A percentile compares a stretch with the other conserved stretches of the same genome.
These are phyloP conservation scores for Buathra laborator DNA, from an alignment of 2,888 invertebrate species.

Conservation along the genomic window DNA sequence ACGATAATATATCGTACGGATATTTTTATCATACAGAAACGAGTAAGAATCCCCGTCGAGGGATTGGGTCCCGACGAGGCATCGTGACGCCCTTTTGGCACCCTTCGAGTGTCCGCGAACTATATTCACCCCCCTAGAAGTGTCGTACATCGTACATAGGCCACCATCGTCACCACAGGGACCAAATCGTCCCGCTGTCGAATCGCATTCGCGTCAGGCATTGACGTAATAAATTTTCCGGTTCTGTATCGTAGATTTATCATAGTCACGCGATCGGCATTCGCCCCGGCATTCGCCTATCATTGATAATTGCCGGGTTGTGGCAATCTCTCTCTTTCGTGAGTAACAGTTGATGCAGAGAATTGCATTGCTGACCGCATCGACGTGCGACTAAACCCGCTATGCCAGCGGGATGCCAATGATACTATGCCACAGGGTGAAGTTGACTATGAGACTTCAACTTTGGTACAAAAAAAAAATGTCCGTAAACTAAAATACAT, in stretches of 20 bases:
- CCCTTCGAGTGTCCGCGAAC: conserved; percentile 59
- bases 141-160: conserved; percentile 13
- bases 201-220: conserved; percentile 79
- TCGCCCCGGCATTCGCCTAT: conserved; percentile 67
- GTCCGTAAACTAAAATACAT: not conserved
- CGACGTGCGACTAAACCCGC: not conserved
- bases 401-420: not conserved
- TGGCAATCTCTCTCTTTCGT: conserved; percentile 62
- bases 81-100: conserved; percentile 63
- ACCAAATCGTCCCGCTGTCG: conserved; percentile 65
- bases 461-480: not conserved
- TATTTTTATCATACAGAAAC: conserved; percentile 61
- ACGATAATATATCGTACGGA: conserved; percentile 50
- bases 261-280: conserved; percentile 82
- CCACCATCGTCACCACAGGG: conserved; percentile 31
- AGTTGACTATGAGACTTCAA: not conserved
- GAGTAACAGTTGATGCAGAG: conserved; percentile 38
- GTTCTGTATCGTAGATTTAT: conserved; percentile 78
- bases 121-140: conserved; percentile 27
- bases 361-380: conserved; percentile 9
- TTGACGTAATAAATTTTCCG: conserved; percentile 58
- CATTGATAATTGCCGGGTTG: conserved; percentile 79
- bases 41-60: conserved; percentile 21
- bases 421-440: not conserved
- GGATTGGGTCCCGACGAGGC: conserved; percentile 55